A percentile compares a stretch with the other conserved stretches of the same genome.
Conservation (phyloP, 1,140 invertebrate genomes). For the Zaprionus kolodkinae region DNA sequence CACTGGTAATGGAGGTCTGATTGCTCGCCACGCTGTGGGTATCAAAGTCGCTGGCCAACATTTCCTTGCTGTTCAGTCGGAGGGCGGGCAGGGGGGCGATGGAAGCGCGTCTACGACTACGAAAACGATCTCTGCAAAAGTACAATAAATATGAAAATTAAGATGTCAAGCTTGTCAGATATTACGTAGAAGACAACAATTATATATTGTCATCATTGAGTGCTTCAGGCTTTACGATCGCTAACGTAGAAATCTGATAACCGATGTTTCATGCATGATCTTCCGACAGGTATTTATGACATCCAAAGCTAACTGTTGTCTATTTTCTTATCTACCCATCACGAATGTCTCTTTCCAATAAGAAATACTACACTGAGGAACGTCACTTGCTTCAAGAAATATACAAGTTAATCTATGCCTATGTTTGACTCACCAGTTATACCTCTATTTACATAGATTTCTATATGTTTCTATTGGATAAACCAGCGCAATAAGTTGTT, state of each 20-base stretch:
- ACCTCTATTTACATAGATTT: not conserved
- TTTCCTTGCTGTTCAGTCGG: slow-evolving; percentile 80
- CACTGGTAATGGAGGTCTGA: slow-evolving; percentile 89
- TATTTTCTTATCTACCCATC: slow-evolving; percentile 7
- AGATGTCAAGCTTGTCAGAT: not conserved
- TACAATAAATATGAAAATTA: not conserved
- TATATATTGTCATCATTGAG: not conserved
- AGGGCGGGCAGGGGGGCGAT: slow-evolving; percentile 80
- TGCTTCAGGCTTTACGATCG: slow-evolving; percentile 13
- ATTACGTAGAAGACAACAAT: not conserved
- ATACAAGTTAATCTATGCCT: not conserved
- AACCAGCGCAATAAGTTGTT: not conserved
- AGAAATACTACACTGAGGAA: not conserved
- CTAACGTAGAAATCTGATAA: slow-evolving; percentile 9
- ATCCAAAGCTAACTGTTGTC: slow-evolving; percentile 8
- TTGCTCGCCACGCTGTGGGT: slow-evolving; percentile 82
- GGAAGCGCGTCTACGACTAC: slow-evolving; percentile 75
- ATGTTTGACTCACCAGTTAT: no score
- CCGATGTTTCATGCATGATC: slow-evolving; percentile 7
- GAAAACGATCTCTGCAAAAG: slow-evolving; percentile 72
- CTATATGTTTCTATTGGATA: not conserved
- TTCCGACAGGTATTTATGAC: slow-evolving; percentile 15
- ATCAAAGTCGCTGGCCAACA: slow-evolving; percentile 83
- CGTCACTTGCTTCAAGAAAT: not conserved
- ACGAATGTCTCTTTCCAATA: not conserved